These are phyloP conservation scores for Pedicia rivosa DNA, from an alignment of 2,888 invertebrate genomes.

Conservation along the genomic window DNA sequence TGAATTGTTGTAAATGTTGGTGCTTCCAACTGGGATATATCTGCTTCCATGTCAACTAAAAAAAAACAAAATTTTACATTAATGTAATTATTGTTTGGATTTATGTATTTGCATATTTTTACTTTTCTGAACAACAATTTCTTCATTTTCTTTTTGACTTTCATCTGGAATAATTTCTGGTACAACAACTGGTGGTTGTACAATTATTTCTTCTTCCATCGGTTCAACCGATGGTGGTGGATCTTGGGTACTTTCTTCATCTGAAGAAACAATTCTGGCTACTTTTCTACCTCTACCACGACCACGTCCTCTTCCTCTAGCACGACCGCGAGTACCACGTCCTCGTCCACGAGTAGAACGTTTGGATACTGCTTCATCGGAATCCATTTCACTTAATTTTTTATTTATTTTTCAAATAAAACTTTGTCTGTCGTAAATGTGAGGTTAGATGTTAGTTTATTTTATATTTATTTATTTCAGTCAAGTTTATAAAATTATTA, in stretches of 20 bases:
- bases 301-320: constrained; percentile 63
- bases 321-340: constrained; percentile 50
- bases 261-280: constrained; percentile 47
- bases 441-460: too few relatives aligned
- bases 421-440: too few relatives aligned
- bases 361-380: too few relatives aligned
- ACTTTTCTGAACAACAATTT: constrained; percentile 27
- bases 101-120: neutral
- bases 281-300: constrained; percentile 58
- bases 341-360: constrained; percentile 27
- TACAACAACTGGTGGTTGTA: constrained; percentile 17
- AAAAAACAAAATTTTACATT: constrained; percentile 10
- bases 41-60: constrained; percentile 74
- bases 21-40: constrained; percentile 79
- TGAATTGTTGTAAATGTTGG: constrained; percentile 84
- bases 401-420: too few relatives aligned
- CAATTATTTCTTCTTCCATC: constrained; percentile 32
- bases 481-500: too few relatives aligned
- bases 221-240: constrained; percentile 9
- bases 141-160: constrained; percentile 7
- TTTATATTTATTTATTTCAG: too few relatives aligned
- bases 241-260: constrained; percentile 37
- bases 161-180: constrained; percentile 9
- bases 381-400: too few relatives aligned
- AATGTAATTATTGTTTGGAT: neutral